These are phyloP conservation scores for Scaptomyza cyrtandrae DNA, from an alignment of 2,888 invertebrate species.

Conservation along the genomic window DNA sequence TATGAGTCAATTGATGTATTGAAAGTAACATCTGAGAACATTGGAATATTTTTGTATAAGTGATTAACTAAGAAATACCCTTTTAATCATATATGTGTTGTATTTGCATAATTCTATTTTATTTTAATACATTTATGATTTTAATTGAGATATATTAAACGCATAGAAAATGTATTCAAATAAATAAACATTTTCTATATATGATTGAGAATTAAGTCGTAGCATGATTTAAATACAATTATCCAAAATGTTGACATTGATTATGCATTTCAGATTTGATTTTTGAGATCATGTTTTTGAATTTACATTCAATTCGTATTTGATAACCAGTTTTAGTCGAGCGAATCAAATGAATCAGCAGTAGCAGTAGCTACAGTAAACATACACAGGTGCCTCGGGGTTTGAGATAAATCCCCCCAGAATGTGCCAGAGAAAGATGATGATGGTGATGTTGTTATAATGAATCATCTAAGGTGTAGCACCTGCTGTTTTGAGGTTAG, in stretches of 20 bases:
- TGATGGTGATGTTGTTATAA: background rate
- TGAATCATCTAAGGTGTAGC: conserved; percentile 18
- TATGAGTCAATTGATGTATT: conserved; percentile 28
- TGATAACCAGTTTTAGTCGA: conserved; percentile 19
- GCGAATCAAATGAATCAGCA: conserved; percentile 18
- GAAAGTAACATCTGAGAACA: background rate
- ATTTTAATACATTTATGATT: background rate
- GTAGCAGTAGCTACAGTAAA: no score
- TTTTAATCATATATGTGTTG: no score
- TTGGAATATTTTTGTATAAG: background rate
- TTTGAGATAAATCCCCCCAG: background rate
- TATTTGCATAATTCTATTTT: no score
- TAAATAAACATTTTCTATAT: background rate
- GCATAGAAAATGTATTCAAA: background rate
- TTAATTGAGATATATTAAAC: background rate
- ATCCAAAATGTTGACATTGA: conserved; percentile 7
- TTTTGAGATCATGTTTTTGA: background rate
- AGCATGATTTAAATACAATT: conserved; percentile 1
- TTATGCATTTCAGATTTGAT: background rate
- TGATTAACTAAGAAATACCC: background rate
- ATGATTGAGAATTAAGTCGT: conserved; percentile 6
- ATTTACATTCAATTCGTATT: conserved; percentile 4
- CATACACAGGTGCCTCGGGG: conserved; percentile 5
- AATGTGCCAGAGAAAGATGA: background rate
- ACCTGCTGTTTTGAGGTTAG: conserved; percentile 19